Base-by-base conservation (phyloP, 2,797 vertebrate genomes). In the Cirrhinus mrigala region DNA sequence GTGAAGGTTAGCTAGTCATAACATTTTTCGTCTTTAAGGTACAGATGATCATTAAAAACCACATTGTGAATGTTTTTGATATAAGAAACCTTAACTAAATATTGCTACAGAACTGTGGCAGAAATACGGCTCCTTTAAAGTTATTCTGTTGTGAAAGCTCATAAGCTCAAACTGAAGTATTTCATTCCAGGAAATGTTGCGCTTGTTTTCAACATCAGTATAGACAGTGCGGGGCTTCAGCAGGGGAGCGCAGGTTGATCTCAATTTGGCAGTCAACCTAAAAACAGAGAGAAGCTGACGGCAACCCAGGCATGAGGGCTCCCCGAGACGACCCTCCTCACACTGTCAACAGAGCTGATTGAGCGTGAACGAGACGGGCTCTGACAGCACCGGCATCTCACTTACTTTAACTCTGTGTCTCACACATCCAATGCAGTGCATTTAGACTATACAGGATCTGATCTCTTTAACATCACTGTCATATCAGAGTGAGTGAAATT, bases 331-430 rank as follows among this genome's bases (percentile, higher is more conserved):
- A 76, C 56, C 81, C 44, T 74, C 70, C 71, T 83, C 71, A 83
- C 71, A 62, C 81, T 75, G 81, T 83, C 81, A 75, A 14, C 81
- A 52, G 58, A 75, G 71, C 46, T 83, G 81, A 83, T 66, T 40
- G 81, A 83, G 81, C 71, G 29, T 83, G 70, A 83, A 83, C 58
- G 44, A 83, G 70, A 75, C 70, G 14, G 46, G 56, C 20, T 37
- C 71, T 76, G 81, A 83, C 81, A 83, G 58, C 46, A 24, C 29
- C 27, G 6, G 56, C 46, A 82, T 74, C 81, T 82, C 80, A 46
- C 18, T 81, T 68, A 11, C 60, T 40, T 66, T 81, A 76, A 69
- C 54, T 73, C 52, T 46, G 37, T 27, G 37, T 71, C 52, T 81
- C 80, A 46, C 24, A 73, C 81, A 60, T 54, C 24, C 56, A 60